These are phyloP conservation scores for Macrochelys suwanniensis DNA, from an alignment of 2,797 vertebrate species.

Conservation along the genomic window DNA sequence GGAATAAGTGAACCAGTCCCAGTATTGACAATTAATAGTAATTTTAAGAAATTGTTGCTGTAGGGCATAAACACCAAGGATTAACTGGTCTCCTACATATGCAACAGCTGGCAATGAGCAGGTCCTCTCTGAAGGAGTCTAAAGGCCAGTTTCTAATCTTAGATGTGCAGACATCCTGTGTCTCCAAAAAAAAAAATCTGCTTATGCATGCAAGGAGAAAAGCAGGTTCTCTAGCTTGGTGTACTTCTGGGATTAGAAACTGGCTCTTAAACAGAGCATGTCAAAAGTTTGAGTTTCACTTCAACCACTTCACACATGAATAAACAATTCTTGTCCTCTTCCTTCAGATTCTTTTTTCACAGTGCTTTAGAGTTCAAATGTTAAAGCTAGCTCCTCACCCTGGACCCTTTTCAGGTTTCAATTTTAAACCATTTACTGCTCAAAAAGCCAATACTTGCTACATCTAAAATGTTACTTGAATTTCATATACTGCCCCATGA, in stretches of 20 bases:
- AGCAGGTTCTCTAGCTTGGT: conserved; percentile 16
- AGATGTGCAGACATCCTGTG: neutral
- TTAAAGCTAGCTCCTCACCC: neutral
- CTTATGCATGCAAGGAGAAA: neutral
- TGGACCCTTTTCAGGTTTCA: neutral
- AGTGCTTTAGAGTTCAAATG: neutral
- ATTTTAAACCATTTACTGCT: neutral
- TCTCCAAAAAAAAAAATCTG: neutral
- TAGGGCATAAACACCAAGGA: neutral
- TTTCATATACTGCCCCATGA: fast-evolving
- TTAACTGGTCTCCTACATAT: neutral
- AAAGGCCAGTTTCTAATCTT: neutral
- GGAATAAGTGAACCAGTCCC: neutral
- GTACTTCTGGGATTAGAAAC: conserved; percentile 45
- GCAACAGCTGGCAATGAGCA: fast-evolving
- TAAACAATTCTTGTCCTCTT: conserved; percentile 26
- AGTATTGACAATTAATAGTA: neutral
- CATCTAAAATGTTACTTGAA: neutral
- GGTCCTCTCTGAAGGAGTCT: neutral
- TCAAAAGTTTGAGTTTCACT: conserved; percentile 26
- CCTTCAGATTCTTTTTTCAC: conserved; percentile 7
- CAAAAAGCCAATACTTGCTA: neutral
- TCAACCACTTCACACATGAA: neutral
- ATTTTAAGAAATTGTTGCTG: neutral
- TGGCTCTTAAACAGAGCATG: conserved; percentile 15